Percentiles rank a stretch among this genome's conserved stretches.
Evolutionary conservation across 1,140 invertebrate species (phyloP).

Genomic region (Notospermus geniculatus): DNA sequence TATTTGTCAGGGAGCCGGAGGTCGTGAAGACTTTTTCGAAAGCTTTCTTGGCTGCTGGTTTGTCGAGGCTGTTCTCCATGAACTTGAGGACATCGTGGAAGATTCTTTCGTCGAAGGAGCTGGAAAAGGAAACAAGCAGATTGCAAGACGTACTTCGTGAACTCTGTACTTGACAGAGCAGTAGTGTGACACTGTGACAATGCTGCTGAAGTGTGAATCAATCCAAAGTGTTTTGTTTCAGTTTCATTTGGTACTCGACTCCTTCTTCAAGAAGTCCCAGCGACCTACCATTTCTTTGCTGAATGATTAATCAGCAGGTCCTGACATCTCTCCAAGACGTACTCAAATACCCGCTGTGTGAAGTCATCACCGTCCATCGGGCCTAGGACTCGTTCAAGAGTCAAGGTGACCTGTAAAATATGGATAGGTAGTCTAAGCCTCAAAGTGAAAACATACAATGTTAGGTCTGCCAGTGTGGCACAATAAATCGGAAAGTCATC

Average conservation of each 20-base stretch:
- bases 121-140: constrained; percentile 19
- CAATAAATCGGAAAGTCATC: no score
- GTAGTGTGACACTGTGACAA: no score
- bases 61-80: constrained; percentile 81
- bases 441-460: no score
- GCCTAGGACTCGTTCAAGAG: constrained; percentile 64
- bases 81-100: constrained; percentile 72
- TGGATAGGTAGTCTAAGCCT: no score
- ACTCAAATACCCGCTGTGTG: constrained; percentile 65
- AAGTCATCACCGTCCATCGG: constrained; percentile 64
- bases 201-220: no score
- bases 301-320: constrained; percentile 59
- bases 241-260: no score
- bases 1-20: constrained; percentile 60
- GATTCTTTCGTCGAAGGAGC: constrained; percentile 67
- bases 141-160: no score
- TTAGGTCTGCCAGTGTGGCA: no score
- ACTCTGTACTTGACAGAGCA: no score
- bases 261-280: no score
- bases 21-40: constrained; percentile 61
- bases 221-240: no score
- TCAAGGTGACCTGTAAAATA: constrained; percentile 38
- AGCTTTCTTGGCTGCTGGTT: constrained; percentile 73
- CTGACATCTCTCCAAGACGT: constrained; percentile 69
- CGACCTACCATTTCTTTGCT: constrained; percentile 44